Percentiles rank a stretch among this genome's conserved stretches.
phyloP scores from a whole-genome alignment of 2,888 invertebrate genomes.

The Chrysomela aeneicollis region DNA sequence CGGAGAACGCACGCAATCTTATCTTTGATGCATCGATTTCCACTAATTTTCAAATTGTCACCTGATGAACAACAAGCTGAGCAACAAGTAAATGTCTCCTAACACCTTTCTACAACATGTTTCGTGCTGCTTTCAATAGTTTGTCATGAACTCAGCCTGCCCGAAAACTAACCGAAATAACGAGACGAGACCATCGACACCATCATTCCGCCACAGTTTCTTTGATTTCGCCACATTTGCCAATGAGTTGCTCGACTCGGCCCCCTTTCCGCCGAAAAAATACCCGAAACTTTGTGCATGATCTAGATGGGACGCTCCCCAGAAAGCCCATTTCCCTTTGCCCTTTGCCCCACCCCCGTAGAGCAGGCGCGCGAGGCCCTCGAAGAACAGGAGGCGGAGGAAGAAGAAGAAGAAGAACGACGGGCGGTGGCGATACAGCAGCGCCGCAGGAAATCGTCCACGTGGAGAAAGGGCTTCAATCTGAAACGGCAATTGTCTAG shows the following conservation, averaged over 20 bases:
- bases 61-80: no score
- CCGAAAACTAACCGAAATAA: constrained; percentile 24
- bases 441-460: constrained; percentile 66
- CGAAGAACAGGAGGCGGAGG: constrained; percentile 53
- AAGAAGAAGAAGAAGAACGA: constrained; percentile 30
- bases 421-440: constrained; percentile 57
- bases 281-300: constrained; percentile 55
- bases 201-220: constrained; percentile 30
- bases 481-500: constrained; percentile 83
- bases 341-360: constrained; percentile 63
- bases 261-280: constrained; percentile 41
- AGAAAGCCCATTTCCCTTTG: constrained; percentile 58
- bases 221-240: constrained; percentile 53
- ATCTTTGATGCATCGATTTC: no score
- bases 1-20: no score
- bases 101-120: constrained; percentile 21
- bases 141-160: constrained; percentile 2
- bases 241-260: constrained; percentile 53
- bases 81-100: no score
- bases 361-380: constrained; percentile 62
- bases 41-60: no score
- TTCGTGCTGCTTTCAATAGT: constrained; percentile 21
- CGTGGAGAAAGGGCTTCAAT: constrained; percentile 79
- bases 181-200: constrained; percentile 40
- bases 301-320: constrained; percentile 60